Conservation (phyloP, 2,113 vertebrate genomes). For the Thunnus thynnus region DNA sequence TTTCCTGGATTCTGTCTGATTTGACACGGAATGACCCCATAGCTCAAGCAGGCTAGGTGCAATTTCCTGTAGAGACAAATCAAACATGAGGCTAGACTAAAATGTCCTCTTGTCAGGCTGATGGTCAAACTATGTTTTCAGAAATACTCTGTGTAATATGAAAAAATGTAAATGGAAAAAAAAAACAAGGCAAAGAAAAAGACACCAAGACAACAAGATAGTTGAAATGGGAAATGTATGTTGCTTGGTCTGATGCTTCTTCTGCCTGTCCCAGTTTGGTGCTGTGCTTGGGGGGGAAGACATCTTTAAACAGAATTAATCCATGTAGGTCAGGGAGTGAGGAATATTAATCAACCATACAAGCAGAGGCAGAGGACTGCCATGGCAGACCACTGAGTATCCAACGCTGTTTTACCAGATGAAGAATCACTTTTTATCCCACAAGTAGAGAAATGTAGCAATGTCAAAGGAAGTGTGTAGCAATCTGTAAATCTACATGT, state of each 20-base stretch:
- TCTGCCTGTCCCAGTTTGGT: constrained; percentile 45
- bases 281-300: constrained; percentile 8
- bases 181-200: background rate
- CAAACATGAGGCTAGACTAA: background rate
- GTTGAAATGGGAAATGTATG: background rate
- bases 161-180: background rate
- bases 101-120: background rate
- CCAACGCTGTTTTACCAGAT: constrained; percentile 1
- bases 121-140: background rate
- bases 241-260: constrained; percentile 22
- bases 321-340: constrained; percentile 58
- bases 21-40: no score
- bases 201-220: no score
- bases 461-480: background rate
- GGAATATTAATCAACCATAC: constrained; percentile 63
- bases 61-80: background rate
- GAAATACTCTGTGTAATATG: background rate
- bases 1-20: no score
- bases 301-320: constrained; percentile 63
- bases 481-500: background rate
- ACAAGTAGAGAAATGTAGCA: background rate
- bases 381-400: constrained; percentile 26
- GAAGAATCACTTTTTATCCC: constrained; percentile 8
- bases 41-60: background rate
- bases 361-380: constrained; percentile 21